Percentiles rank a stretch among this genome's conserved stretches.
These are phyloP conservation scores for Electrona antarctica DNA, from an alignment of 2,113 vertebrate species.

Conservation along the genomic window DNA sequence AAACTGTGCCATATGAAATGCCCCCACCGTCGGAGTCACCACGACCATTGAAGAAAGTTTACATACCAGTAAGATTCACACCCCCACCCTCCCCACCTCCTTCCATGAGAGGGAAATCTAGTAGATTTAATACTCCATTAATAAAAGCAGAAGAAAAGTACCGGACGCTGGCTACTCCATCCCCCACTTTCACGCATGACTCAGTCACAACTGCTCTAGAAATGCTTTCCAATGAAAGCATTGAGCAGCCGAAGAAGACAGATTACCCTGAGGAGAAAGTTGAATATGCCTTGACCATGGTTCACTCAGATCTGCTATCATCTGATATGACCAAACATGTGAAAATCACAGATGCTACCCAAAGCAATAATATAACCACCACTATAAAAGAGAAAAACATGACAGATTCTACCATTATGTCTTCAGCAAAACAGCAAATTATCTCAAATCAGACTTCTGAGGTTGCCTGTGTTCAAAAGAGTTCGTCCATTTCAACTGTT, in stretches of 20 bases:
- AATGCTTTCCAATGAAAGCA: conserved; percentile 61
- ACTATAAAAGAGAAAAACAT: conserved; percentile 52
- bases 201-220: conserved; percentile 64
- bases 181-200: conserved; percentile 65
- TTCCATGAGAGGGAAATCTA: conserved; percentile 74
- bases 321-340: conserved; percentile 56
- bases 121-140: conserved; percentile 89
- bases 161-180: conserved; percentile 71
- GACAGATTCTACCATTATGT: conserved; percentile 49
- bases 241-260: conserved; percentile 55
- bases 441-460: conserved; percentile 68
- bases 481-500: conserved; percentile 61
- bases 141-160: conserved; percentile 91
- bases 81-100: conserved; percentile 77
- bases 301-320: conserved; percentile 51
- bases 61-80: conserved; percentile 79
- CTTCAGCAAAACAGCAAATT: conserved; percentile 61
- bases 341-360: conserved; percentile 41
- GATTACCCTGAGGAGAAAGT: conserved; percentile 45
- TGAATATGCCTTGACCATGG: conserved; percentile 48
- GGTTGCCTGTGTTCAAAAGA: conserved; percentile 67
- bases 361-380: conserved; percentile 52
- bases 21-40: conserved; percentile 65
- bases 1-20: conserved; percentile 49
- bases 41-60: conserved; percentile 63